A percentile compares a stretch with the other conserved stretches of the same genome.
These are phyloP conservation scores for Eurystomus gularis DNA, from an alignment of 2,113 vertebrate species.

Conservation along the genomic window DNA sequence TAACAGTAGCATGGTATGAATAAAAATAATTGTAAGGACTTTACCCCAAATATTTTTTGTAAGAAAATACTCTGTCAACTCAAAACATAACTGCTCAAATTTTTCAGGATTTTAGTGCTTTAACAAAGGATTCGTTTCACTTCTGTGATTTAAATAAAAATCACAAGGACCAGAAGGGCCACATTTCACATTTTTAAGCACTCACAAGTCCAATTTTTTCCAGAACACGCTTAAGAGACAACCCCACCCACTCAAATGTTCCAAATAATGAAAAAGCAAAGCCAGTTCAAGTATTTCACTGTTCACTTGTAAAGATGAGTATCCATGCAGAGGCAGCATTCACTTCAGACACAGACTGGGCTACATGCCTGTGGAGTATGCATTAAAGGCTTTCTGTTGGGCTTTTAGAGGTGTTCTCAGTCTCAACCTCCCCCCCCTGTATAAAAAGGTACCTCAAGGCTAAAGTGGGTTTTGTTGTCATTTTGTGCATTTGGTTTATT, in stretches of 20 bases:
- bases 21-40: background rate
- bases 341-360: background rate
- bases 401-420: background rate
- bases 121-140: background rate
- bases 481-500: background rate
- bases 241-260: background rate
- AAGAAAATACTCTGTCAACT: background rate
- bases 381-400: background rate
- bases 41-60: background rate
- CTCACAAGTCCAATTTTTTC: background rate
- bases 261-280: background rate
- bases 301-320: background rate
- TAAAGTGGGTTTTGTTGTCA: background rate
- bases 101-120: background rate
- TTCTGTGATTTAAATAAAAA: background rate
- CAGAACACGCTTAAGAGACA: background rate
- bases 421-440: background rate
- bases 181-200: background rate
- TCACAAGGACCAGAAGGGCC: background rate
- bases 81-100: background rate
- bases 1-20: background rate
- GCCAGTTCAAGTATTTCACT: background rate
- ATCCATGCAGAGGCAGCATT: background rate
- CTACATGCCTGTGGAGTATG: fast-evolving
- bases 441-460: background rate